Evolutionary conservation across 2,113 vertebrate genomes (phyloP).

Genomic region (Nothobranchius kuhntae): DNA sequence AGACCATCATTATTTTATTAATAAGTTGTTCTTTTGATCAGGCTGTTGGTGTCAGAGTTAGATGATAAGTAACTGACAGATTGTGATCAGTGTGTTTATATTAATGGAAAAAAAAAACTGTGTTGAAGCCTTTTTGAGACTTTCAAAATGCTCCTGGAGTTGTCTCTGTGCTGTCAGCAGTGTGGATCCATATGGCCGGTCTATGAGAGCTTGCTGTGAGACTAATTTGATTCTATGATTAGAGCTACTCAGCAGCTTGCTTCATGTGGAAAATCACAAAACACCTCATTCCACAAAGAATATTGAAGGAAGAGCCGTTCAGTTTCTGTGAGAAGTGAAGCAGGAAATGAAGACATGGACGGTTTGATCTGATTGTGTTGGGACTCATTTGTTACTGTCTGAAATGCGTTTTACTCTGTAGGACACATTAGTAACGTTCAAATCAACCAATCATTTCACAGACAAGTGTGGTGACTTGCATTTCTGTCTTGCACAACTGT

Average conservation of each 20-base stretch:
- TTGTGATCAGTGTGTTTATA: constrained; percentile 13
- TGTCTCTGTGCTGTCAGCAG: constrained; percentile 6
- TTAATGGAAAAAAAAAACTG: constrained; percentile 9
- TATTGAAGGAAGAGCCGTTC: constrained; percentile 13
- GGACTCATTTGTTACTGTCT: constrained; percentile 19
- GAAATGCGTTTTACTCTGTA: background rate
- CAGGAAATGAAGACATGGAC: constrained; percentile 33
- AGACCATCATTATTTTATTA: no score
- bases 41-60: constrained; percentile 1
- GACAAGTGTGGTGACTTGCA: background rate
- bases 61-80: constrained; percentile 15
- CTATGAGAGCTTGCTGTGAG: constrained; percentile 42
- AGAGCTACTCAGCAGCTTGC: constrained; percentile 28
- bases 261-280: constrained; percentile 29
- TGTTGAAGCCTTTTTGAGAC: constrained; percentile 2
- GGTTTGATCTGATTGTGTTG: constrained; percentile 19
- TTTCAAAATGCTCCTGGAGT: background rate
- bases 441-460: background rate
- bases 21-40: no score
- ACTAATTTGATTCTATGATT: constrained; percentile 35
- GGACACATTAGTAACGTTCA: background rate
- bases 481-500: constrained; percentile 1
- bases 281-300: background rate
- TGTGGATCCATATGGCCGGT: constrained; percentile 33
- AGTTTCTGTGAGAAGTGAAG: constrained; percentile 19